Conservation (phyloP, 2,888 invertebrate species). For the Pollenia griseotomentosa region DNA sequence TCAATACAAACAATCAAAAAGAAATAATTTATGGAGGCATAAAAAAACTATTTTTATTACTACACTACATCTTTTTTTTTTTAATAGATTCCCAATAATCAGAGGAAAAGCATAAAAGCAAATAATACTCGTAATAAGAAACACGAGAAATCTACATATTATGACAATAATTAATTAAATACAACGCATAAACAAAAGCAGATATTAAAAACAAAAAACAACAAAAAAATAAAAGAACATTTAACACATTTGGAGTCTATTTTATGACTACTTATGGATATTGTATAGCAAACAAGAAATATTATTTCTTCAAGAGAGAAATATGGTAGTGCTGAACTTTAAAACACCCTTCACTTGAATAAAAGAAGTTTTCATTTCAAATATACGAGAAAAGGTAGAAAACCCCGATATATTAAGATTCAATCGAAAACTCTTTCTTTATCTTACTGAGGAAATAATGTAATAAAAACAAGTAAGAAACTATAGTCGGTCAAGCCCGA, state of each 20-base stretch:
- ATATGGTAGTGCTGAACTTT: neutral
- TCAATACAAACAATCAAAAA: slow-evolving; percentile 26
- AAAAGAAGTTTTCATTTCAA: too few relatives aligned
- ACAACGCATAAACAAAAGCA: slow-evolving; percentile 33
- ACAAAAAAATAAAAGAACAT: slow-evolving; percentile 4
- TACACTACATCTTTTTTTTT: neutral
- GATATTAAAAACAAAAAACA: slow-evolving; percentile 17
- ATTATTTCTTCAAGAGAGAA: neutral
- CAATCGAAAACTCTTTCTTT: too few relatives aligned
- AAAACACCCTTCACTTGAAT: neutral
- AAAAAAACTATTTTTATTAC: slow-evolving; percentile 34
- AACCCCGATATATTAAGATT: too few relatives aligned
- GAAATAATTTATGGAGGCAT: slow-evolving; percentile 36
- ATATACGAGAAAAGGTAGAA: too few relatives aligned
- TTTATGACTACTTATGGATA: slow-evolving; percentile 33
- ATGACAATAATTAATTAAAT: slow-evolving; percentile 38
- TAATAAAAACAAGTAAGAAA: too few relatives aligned
- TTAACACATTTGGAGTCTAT: slow-evolving; percentile 28
- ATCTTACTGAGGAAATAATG: too few relatives aligned
- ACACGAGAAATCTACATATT: slow-evolving; percentile 24
- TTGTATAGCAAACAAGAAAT: neutral
- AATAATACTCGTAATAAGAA: too few relatives aligned
- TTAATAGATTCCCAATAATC: slow-evolving; percentile 14
- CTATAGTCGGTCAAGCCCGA: too few relatives aligned
- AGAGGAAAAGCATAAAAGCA: slow-evolving; percentile 3